These are phyloP conservation scores for Sylvilagus bachmani DNA, from an alignment of 2,113 vertebrate genomes.

Conservation along the genomic window DNA sequence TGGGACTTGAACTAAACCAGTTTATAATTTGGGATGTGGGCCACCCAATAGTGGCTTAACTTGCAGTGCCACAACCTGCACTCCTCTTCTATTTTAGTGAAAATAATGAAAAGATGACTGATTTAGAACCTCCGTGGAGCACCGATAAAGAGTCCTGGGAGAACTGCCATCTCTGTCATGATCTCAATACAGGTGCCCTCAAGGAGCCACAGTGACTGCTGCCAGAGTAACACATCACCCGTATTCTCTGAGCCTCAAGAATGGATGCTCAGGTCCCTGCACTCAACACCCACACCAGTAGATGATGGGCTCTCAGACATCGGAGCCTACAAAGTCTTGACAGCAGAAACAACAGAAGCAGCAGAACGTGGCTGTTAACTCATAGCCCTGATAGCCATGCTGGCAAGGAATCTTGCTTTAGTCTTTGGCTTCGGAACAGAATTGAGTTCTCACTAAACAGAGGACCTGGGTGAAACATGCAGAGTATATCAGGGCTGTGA, in stretches of 20 bases:
- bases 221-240: background rate
- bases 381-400: background rate
- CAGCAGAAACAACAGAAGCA: background rate
- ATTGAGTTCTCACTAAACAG: no score
- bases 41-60: no score
- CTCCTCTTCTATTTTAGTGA: no score
- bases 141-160: background rate
- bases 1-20: no score
- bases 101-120: no score
- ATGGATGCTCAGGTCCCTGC: no score
- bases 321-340: background rate
- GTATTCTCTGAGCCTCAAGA: background rate
- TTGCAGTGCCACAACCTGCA: no score
- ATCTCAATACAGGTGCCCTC: accelerated
- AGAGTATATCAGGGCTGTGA: no score
- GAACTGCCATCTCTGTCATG: background rate
- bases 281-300: background rate
- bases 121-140: background rate
- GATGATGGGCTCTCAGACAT: background rate
- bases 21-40: no score
- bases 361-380: no score
- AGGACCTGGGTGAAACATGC: background rate
- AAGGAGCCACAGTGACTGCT: accelerated
- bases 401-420: background rate
- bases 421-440: background rate